Evolutionary conservation across 1,140 invertebrate genomes (phyloP).

Genomic region (Brachionus manjavacas): DNA sequence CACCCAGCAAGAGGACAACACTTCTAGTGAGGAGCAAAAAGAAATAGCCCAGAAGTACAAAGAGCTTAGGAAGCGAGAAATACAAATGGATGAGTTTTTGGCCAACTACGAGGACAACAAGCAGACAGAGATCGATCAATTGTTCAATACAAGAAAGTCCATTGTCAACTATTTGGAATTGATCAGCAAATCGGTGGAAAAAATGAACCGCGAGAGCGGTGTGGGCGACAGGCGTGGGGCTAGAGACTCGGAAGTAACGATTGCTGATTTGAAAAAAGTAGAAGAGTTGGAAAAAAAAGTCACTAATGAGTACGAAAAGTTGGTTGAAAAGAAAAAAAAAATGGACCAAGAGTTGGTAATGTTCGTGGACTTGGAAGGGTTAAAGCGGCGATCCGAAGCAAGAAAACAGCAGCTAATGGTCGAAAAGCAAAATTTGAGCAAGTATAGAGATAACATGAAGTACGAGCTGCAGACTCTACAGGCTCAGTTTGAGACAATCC

Average conservation of each 20-base stretch:
- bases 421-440: constrained; percentile 22
- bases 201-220: neutral
- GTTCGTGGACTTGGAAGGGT: constrained; percentile 11
- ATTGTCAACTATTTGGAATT: constrained; percentile 24
- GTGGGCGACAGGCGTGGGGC: neutral
- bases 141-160: neutral
- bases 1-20: neutral
- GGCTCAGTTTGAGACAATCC: constrained; percentile 14
- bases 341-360: constrained; percentile 32
- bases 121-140: neutral
- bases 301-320: constrained; percentile 26
- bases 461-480: constrained; percentile 23
- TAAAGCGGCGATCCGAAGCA: constrained; percentile 28
- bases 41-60: constrained; percentile 37
- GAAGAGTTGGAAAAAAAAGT: constrained; percentile 42
- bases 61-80: constrained; percentile 23
- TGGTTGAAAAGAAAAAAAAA: constrained; percentile 24
- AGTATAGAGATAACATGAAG: neutral
- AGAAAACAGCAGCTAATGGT: constrained; percentile 18
- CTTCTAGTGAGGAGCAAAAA: neutral
- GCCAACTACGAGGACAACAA: neutral
- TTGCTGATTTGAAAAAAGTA: constrained; percentile 38
- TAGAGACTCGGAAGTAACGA: neutral
- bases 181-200: constrained; percentile 20
- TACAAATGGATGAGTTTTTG: constrained; percentile 41